Conservation (phyloP, 2,113 vertebrate genomes). For the Onychorhynchus coronatus region DNA sequence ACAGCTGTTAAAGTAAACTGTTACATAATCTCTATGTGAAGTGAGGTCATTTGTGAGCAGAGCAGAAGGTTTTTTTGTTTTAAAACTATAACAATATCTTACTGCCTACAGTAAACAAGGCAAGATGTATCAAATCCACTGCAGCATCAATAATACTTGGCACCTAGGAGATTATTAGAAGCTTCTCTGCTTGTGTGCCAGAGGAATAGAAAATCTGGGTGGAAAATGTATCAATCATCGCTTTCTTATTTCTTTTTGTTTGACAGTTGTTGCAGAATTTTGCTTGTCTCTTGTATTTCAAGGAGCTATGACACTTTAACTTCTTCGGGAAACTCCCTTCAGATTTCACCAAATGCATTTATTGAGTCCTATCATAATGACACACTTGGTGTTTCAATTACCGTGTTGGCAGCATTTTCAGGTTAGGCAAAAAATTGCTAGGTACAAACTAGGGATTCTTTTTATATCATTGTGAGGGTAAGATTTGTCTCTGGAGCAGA, state of each 20-base stretch:
- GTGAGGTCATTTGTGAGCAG: neutral
- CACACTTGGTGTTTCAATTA: neutral
- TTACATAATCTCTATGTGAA: neutral
- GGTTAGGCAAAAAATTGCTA: neutral
- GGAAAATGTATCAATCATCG: neutral
- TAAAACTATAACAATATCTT: neutral
- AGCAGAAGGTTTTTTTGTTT: neutral
- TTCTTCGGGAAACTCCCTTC: neutral
- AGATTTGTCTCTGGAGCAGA: neutral
- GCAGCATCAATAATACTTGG: neutral
- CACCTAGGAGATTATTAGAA: neutral
- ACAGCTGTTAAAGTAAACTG: neutral
- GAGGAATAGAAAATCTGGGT: neutral
- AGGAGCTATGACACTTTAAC: neutral
- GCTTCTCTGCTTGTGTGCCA: neutral
- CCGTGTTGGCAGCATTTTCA: neutral
- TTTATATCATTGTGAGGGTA: neutral
- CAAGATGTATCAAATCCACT: neutral
- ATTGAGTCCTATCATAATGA: neutral
- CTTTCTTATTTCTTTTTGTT: neutral
- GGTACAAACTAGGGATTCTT: neutral
- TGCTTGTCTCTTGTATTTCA: neutral
- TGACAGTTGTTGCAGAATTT: constrained; percentile 6
- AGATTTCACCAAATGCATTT: neutral
- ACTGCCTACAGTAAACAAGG: neutral